Conservation (phyloP, 2,888 invertebrate genomes). For the Protodeltote pygarga region DNA sequence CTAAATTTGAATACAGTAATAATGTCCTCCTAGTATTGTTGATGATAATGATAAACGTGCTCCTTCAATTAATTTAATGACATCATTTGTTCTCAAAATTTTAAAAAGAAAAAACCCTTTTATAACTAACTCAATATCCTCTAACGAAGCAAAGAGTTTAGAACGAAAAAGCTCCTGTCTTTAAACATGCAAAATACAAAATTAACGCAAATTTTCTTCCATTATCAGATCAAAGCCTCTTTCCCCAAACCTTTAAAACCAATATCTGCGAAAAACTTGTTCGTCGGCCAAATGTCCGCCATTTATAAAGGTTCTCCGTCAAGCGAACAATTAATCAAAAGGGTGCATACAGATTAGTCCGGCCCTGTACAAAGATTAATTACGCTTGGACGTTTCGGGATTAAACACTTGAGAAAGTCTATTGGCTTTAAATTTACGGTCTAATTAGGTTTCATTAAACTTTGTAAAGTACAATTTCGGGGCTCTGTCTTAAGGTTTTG, state of each 20-base stretch:
- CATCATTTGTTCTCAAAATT: too few species aligned
- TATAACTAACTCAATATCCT: too few species aligned
- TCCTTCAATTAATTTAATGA: too few species aligned
- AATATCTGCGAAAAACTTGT: slow-evolving; percentile 38
- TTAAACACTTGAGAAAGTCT: slow-evolving; percentile 64
- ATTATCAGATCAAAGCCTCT: slow-evolving; percentile 9
- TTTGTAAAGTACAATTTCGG: slow-evolving; percentile 55
- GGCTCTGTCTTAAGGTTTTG: slow-evolving; percentile 36
- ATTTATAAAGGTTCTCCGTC: slow-evolving; percentile 44
- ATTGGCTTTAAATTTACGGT: slow-evolving; percentile 68
- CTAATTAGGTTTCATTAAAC: slow-evolving; percentile 67
- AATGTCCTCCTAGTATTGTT: too few species aligned
- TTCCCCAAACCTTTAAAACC: slow-evolving; percentile 25
- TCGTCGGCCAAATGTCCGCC: slow-evolving; percentile 25
- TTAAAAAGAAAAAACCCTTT: too few species aligned
- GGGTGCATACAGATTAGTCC: slow-evolving; percentile 41
- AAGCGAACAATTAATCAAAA: slow-evolving; percentile 43
- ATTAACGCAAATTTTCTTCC: not conserved
- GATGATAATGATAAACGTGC: too few species aligned
- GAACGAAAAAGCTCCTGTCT: not conserved
- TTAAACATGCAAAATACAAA: not conserved
- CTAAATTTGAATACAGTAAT: too few species aligned
- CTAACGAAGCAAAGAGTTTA: too few species aligned
- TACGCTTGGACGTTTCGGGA: slow-evolving; percentile 61
- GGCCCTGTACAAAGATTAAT: slow-evolving; percentile 57